Evolutionary conservation across 2,888 invertebrate species (phyloP), one percentile per base, ranked within the genome.

Genomic region (Andrena camellia): DNA sequence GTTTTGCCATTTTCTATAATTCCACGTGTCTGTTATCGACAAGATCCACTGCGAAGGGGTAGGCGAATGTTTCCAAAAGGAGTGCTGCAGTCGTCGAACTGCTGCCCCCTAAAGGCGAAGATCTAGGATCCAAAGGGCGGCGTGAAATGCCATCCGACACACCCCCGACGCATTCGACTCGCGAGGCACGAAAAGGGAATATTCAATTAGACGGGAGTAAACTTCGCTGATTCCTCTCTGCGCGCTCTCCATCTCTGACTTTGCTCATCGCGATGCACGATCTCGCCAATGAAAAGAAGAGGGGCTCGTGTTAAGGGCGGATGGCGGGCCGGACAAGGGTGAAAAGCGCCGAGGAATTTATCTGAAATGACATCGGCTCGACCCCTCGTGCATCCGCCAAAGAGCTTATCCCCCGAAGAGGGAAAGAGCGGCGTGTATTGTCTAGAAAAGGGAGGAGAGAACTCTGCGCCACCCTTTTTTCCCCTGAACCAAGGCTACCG

Each of bases 331-430:
- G 74, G 74, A 50, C 83, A 68, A 73, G 75, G 80, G 66, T 90
- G 91, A 91, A 92, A 90, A 85, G 78, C 83, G 84, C 88, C 79
- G 89, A 85, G 84, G 76, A 91, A 92, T 92, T 93, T 94, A 94
- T 93, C 93, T 93, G 87, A 93, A 94, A 94, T 94, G 93, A 94
- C 93, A 94, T 94, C 93, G 91, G 90, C 84, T 86, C 86, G 89
- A 84, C 89, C 89, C 42, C 86, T 87, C 82, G 84, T 57, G 57
- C 85, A 83, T 83, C 85, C 79, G 72, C 88, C 90, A 91, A 91
- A 91, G 91, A 89, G 91, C 90, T 92, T 87, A 82, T 86, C 83
- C 71, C 71, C 60, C 63, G 76, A 70, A 70, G 78, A 73, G 73
- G 57, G 48, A 20, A 17, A 29, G 59, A 23, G 29, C 63, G 59